Base-by-base conservation (phyloP, 2,888 invertebrate species). In the Ctenicera cuprea region DNA sequence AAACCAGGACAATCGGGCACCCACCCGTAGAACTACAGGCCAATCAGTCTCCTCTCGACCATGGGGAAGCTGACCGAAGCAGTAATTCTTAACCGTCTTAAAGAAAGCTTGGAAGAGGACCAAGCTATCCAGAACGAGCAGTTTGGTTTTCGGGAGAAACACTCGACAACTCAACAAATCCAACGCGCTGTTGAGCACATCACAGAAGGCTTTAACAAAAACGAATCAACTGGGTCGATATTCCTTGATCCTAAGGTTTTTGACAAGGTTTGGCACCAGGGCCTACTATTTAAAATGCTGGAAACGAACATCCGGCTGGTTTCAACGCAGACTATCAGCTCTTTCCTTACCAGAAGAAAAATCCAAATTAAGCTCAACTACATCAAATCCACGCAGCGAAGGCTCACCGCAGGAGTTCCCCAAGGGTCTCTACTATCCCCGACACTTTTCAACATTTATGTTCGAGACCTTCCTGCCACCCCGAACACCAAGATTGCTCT, bases 221-320 rank as follows among this genome's bases (percentile, higher is more conserved):
- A 54, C 1, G 9, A 54, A n/a, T 8, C 9, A 1, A 54, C 30
- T 1, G 30, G 26, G 1, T 2, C 16, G 1, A 30, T 54, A 4
- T 20, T 20, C 22, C 26, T 54, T 1, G 54, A 54, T 30, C 8
- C 54, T 3, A 54, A 54, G 30, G 54, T 22, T n/a, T 54, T 54
- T 11, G n/a, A 54, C 26, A 54, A 30, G 12, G n/a, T 22, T 2
- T 16, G 48, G 16, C 48, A 48, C 48, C 5, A 48, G n/a, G 43
- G 48, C 16, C 48, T 48, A 1, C n/a, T 41, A 12, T 8, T 2
- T 14, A 48, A 48, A 4, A n/a, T 48, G 18, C 1, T 9, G 18
- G 16, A 18, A 41, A 41, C 43, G 2, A 12, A n/a, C 12, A 41
- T 41, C 14, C 43, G 3, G 4, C 2, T 2, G 14, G 2, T 8